Conservation (phyloP, 2,113 vertebrate species). For the Strigops habroptila region DNA sequence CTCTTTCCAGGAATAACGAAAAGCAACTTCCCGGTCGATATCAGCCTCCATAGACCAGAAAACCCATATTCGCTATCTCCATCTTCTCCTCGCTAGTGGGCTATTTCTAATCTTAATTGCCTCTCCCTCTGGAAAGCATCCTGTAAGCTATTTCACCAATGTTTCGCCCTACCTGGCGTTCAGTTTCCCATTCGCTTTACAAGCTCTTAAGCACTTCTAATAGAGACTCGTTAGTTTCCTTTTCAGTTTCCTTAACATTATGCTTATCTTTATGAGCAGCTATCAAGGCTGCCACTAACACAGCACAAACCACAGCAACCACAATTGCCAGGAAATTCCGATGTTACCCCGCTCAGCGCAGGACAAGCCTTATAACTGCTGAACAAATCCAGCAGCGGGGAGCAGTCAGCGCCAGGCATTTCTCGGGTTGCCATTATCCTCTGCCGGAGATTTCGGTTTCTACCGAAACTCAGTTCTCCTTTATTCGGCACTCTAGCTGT, state of each 20-base stretch:
- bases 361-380: not conserved
- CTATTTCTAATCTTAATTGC: not conserved
- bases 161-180: not conserved
- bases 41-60: not conserved
- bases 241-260: not conserved
- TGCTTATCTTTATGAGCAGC: not conserved
- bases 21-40: not conserved
- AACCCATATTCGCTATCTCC: not conserved
- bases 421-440: too few species aligned
- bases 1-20: not conserved
- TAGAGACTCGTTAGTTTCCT: not conserved
- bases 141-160: not conserved
- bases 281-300: not conserved
- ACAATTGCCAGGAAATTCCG: not conserved
- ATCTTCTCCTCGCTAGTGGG: too few species aligned
- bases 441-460: not conserved
- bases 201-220: not conserved
- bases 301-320: not conserved
- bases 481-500: not conserved
- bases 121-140: not conserved
- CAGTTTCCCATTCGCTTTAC: not conserved
- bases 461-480: not conserved
- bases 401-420: too few species aligned
- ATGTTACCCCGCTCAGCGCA: not conserved
- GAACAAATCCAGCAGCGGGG: not conserved